Percentiles rank a stretch among this genome's conserved stretches.
Evolutionary conservation across 2,888 invertebrate genomes (phyloP).

Genomic region (Podabrus alpinus): DNA sequence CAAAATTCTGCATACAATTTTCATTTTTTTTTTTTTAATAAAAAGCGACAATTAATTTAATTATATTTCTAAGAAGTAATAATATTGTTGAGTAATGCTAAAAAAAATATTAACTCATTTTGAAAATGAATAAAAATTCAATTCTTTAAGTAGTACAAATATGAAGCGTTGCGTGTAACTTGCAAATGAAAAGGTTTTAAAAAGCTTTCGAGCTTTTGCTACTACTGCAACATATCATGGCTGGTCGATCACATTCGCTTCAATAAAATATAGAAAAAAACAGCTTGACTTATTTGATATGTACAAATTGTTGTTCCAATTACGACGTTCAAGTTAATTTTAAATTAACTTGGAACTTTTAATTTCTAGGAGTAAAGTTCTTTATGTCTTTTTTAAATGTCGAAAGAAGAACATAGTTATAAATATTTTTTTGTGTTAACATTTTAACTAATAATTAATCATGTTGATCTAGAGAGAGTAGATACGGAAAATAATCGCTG

Average conservation of each 20-base stretch:
- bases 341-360: too few relatives aligned
- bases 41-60: background rate
- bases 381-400: background rate
- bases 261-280: too few relatives aligned
- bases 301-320: too few relatives aligned
- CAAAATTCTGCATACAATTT: background rate
- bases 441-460: slow-evolving; percentile 12
- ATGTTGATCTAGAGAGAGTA: slow-evolving; percentile 8
- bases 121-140: background rate
- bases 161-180: background rate
- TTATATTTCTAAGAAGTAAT: background rate
- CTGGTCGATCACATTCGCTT: background rate
- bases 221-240: background rate
- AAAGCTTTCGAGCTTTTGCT: background rate
- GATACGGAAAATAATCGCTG: slow-evolving; percentile 45
- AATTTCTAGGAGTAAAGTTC: too few relatives aligned
- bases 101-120: background rate
- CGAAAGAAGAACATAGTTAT: too few relatives aligned
- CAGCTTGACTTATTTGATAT: too few relatives aligned
- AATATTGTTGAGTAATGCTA: background rate
- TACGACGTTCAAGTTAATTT: too few relatives aligned
- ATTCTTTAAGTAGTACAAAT: background rate
- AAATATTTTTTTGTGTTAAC: too few relatives aligned
- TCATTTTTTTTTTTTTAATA: too few relatives aligned
- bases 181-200: background rate